Conservation (phyloP, 2,797 vertebrate species). For the Enteromius unitaeniatus region DNA sequence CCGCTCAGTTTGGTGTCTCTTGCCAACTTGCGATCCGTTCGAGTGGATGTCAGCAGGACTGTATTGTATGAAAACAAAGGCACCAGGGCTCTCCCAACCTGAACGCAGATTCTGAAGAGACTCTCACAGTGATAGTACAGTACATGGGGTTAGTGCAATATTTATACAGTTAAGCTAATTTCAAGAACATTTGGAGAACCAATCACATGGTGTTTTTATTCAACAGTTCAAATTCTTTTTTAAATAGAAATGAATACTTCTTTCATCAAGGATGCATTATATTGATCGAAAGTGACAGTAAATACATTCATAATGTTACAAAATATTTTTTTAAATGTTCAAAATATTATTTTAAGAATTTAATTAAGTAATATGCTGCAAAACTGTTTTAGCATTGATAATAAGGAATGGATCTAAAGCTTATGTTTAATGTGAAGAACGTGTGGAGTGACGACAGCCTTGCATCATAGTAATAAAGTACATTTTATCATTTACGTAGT, state of each 20-base stretch:
- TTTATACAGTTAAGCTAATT: background rate
- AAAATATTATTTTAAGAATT: background rate
- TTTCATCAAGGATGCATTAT: background rate
- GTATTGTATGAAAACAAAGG: background rate
- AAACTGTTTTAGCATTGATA: background rate
- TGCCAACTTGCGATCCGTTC: background rate
- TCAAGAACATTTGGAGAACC: background rate
- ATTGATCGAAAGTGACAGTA: background rate
- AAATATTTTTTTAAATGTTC: background rate
- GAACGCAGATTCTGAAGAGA: constrained; percentile 15
- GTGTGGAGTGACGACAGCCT: background rate
- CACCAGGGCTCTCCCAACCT: background rate
- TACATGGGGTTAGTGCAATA: background rate
- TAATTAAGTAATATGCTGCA: background rate
- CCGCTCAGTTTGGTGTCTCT: constrained; percentile 32
- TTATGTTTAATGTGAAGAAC: background rate
- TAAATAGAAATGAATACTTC: background rate
- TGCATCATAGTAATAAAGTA: background rate
- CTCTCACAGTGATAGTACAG: background rate
- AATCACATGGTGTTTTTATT: too few species aligned
- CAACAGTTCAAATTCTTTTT: background rate
- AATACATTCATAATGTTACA: background rate
- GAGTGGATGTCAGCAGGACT: constrained; percentile 6
- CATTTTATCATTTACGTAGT: background rate
- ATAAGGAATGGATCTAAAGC: background rate